These are phyloP conservation scores for Microctonus aethiopoides DNA, from an alignment of 2,888 invertebrate genomes.

Conservation along the genomic window DNA sequence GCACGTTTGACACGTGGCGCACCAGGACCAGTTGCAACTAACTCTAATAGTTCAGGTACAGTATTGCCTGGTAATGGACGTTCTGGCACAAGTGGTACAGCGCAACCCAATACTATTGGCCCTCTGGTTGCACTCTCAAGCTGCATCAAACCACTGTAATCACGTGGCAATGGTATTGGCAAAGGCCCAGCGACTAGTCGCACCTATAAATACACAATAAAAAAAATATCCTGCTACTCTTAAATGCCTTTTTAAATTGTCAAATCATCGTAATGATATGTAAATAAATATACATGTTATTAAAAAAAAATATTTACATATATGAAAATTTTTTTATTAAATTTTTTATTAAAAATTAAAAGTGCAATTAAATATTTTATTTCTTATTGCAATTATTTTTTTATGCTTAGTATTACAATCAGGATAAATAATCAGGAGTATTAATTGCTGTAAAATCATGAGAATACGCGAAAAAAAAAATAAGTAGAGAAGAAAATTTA, in stretches of 20 bases:
- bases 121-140: constrained; percentile 60
- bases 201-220: constrained; percentile 52
- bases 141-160: constrained; percentile 68
- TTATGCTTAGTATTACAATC: not conserved
- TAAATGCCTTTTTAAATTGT: not conserved
- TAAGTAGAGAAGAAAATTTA: constrained; percentile 12
- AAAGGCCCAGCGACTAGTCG: constrained; percentile 67
- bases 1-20: constrained; percentile 62
- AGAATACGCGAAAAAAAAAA: not conserved
- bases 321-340: not conserved
- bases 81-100: constrained; percentile 63
- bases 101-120: constrained; percentile 68
- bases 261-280: not conserved
- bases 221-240: not conserved
- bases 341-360: not conserved
- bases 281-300: not conserved
- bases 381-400: not conserved
- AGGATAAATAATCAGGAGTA: not conserved
- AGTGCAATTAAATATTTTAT: not conserved
- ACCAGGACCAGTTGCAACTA: constrained; percentile 63
- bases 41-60: constrained; percentile 60
- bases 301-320: not conserved
- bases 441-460: not conserved
- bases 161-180: constrained; percentile 61
- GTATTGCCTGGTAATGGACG: constrained; percentile 58